phyloP scores from a whole-genome alignment of 2,113 vertebrate genomes.

The Rhinichthys klamathensis region DNA sequence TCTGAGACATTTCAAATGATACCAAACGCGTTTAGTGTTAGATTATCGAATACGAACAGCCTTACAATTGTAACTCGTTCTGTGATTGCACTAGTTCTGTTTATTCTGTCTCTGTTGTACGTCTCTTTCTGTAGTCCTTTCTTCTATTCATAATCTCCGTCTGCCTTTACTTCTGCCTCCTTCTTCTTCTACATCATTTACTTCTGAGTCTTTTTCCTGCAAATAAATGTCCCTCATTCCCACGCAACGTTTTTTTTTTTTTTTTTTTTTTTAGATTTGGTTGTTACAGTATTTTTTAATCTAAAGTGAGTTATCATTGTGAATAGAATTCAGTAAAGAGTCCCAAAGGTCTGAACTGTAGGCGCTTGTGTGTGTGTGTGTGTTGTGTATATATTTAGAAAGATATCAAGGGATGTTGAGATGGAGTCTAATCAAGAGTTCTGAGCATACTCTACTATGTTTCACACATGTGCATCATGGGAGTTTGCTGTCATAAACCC shows the following conservation, averaged over 20 bases:
- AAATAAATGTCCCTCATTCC: background rate
- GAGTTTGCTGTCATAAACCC: constrained; percentile 17
- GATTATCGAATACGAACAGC: too few species aligned
- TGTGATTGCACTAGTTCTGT: background rate
- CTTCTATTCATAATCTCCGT: background rate
- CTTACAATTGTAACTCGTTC: background rate
- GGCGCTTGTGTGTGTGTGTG: background rate
- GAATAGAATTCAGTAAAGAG: background rate
- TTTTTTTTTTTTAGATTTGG: background rate
- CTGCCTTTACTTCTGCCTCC: background rate
- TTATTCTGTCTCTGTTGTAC: background rate
- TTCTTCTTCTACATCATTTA: background rate
- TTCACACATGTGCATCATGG: constrained; percentile 19
- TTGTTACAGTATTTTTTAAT: background rate
- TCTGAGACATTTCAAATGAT: too few species aligned
- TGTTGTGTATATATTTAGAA: background rate
- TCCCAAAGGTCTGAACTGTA: background rate
- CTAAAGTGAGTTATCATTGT: background rate
- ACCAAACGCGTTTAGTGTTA: too few species aligned
- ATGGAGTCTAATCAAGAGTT: constrained; percentile 27
- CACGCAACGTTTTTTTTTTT: background rate
- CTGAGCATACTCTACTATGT: background rate
- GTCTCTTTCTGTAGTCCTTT: background rate
- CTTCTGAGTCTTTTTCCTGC: background rate
- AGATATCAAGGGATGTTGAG: constrained; percentile 3